Evolutionary conservation across 1,140 invertebrate species (phyloP).

Genomic region (Steinernema feltiae): DNA sequence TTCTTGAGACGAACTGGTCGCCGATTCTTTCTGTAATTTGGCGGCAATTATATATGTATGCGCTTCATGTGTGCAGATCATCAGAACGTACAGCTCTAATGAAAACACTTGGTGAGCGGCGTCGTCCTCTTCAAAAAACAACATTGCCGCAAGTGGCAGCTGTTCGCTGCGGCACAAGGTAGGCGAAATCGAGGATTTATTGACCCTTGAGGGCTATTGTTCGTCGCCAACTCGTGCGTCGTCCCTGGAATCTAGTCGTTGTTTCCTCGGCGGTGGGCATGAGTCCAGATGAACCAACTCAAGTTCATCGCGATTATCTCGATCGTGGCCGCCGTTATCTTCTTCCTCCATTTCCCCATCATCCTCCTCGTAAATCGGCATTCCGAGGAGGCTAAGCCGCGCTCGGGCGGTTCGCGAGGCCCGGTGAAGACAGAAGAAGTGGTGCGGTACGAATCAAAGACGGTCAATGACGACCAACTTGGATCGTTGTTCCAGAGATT

Average conservation of each 20-base stretch:
- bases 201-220: neutral
- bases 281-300: neutral
- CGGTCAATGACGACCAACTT: neutral
- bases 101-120: neutral
- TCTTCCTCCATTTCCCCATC: slow-evolving; percentile 4
- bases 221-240: neutral
- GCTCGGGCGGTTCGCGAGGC: neutral
- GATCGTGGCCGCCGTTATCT: neutral
- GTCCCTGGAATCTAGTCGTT: neutral
- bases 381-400: neutral
- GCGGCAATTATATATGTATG: neutral
- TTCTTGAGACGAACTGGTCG: neutral
- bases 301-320: neutral
- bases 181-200: neutral
- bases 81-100: neutral
- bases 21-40: neutral
- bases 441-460: neutral
- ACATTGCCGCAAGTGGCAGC: neutral
- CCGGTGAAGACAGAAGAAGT: neutral
- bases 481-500: neutral
- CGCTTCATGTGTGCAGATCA: neutral
- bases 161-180: neutral
- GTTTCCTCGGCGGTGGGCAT: neutral
- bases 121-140: neutral
- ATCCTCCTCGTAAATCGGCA: neutral